These are phyloP conservation scores for Tauraco hartlaubi DNA, from an alignment of 2,797 vertebrate genomes.

Conservation along the genomic window DNA sequence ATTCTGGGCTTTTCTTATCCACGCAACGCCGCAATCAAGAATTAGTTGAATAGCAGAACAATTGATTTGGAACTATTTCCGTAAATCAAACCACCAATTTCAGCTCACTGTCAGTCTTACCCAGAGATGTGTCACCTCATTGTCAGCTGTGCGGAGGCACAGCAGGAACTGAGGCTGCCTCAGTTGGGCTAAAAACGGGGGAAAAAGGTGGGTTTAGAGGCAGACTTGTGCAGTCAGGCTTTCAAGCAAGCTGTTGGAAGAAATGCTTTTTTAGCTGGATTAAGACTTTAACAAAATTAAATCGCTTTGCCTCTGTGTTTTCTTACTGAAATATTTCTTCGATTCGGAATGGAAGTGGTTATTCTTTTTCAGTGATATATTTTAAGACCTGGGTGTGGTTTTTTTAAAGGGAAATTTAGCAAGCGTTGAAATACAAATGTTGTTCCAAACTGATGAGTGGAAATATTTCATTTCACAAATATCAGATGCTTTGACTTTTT, in stretches of 20 bases:
- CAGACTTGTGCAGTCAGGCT: background rate
- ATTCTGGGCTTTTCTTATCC: background rate
- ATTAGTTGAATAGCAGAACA: constrained; percentile 31
- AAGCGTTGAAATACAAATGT: background rate
- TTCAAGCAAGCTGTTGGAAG: background rate
- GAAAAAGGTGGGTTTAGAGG: background rate
- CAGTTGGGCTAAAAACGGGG: background rate
- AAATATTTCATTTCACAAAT: background rate
- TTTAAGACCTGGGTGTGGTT: background rate
- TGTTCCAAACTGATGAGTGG: background rate
- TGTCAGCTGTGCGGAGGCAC: background rate
- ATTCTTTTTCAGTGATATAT: background rate
- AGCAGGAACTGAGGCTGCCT: background rate
- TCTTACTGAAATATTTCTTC: background rate
- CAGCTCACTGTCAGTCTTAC: background rate
- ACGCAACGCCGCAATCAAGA: background rate
- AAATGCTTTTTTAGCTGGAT: background rate
- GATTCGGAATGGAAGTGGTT: background rate
- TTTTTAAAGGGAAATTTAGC: background rate
- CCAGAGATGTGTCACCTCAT: background rate
- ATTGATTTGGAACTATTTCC: constrained; percentile 20
- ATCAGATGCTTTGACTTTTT: background rate
- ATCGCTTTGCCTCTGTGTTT: background rate
- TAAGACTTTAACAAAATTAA: background rate
- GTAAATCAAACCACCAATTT: background rate